Evolutionary conservation across 2,797 vertebrate species (phyloP).

Genomic region (Dendrocincla fuliginosa): DNA sequence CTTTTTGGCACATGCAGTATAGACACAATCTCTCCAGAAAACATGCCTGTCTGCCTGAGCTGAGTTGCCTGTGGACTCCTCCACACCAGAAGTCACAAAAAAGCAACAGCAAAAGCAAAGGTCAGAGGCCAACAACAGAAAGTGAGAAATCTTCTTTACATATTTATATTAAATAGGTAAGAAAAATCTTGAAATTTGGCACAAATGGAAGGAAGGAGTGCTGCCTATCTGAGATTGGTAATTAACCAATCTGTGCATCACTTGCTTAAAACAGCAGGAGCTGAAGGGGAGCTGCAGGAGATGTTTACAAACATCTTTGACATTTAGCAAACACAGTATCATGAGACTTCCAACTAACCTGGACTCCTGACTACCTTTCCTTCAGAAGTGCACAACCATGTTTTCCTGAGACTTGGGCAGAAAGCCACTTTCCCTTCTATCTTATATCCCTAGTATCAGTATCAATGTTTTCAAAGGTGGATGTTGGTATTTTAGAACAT

Average conservation of each 20-base stretch:
- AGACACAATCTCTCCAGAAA: background rate
- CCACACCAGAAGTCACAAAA: background rate
- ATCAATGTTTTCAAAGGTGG: background rate
- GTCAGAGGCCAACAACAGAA: background rate
- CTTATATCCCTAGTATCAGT: background rate
- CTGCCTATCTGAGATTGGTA: background rate
- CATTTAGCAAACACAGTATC: background rate
- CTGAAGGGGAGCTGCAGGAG: background rate
- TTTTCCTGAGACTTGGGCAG: background rate
- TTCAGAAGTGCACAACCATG: background rate
- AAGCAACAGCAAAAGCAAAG: background rate
- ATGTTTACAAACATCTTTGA: background rate
- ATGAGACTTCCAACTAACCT: background rate
- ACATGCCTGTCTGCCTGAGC: rapidly evolving
- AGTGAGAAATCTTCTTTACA: background rate
- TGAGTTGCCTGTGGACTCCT: background rate
- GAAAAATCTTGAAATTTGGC: background rate
- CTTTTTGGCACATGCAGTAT: background rate
- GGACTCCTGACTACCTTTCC: background rate
- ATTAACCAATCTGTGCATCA: background rate
- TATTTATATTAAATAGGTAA: background rate
- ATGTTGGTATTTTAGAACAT: background rate
- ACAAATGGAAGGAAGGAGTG: background rate
- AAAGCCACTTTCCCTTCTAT: background rate
- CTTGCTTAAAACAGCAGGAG: background rate